Evolutionary conservation across 2,888 invertebrate genomes (phyloP).

Genomic region (Rosalia funebris): DNA sequence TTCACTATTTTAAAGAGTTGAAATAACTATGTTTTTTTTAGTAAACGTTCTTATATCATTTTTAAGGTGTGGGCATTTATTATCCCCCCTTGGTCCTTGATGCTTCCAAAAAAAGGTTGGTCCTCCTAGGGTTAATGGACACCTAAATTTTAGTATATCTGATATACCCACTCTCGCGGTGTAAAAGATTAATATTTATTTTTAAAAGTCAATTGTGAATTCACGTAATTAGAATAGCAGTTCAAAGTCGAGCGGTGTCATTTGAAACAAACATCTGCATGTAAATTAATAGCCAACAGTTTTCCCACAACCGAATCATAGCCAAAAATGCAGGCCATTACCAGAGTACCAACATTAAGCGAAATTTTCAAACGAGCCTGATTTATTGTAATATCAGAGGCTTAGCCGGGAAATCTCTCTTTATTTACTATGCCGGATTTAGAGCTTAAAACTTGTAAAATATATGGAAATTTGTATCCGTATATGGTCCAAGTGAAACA

Average conservation of each 20-base stretch:
- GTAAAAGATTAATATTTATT: too few relatives aligned
- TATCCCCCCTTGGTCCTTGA: too few relatives aligned
- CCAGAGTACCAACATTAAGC: slow-evolving; percentile 5
- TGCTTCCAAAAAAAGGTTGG: too few relatives aligned
- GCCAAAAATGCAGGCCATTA: slow-evolving; percentile 17
- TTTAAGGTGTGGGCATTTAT: too few relatives aligned
- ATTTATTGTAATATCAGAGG: slow-evolving; percentile 32
- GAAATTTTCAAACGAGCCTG: slow-evolving; percentile 22
- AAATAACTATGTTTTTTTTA: too few relatives aligned
- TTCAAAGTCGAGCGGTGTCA: slow-evolving; percentile 2
- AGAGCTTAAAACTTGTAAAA: slow-evolving; percentile 43
- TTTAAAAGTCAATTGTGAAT: neutral
- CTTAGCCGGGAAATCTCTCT: slow-evolving; percentile 38
- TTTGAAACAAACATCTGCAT: slow-evolving; percentile 8
- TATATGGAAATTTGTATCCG: slow-evolving; percentile 28
- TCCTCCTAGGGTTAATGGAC: too few relatives aligned
- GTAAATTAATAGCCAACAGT: slow-evolving; percentile 18
- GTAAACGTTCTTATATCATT: too few relatives aligned
- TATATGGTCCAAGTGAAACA: slow-evolving; percentile 47
- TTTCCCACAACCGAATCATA: slow-evolving; percentile 11
- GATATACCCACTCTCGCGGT: too few relatives aligned
- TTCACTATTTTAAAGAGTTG: too few relatives aligned
- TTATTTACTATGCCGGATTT: slow-evolving; percentile 42
- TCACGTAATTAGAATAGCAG: neutral
- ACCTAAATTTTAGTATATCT: too few relatives aligned